phyloP scores from a whole-genome alignment of 2,113 vertebrate genomes.

The Pluvialis apricaria region DNA sequence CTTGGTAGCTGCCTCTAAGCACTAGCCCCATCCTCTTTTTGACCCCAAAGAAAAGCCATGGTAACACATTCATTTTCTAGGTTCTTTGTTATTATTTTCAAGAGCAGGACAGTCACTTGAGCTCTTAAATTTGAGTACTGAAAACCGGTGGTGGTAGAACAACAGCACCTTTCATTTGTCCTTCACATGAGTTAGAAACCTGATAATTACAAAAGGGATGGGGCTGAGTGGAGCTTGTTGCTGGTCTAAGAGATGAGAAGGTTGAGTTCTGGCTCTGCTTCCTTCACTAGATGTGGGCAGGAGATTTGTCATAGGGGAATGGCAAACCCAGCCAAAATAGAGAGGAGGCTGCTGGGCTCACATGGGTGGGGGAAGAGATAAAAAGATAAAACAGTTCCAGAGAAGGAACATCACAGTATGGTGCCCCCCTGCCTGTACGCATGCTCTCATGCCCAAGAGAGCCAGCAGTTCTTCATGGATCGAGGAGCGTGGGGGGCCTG shows the following conservation, averaged over 20 bases:
- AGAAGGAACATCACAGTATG: constrained; percentile 50
- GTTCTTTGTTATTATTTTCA: constrained; percentile 43
- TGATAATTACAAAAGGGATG: constrained; percentile 47
- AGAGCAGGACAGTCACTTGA: constrained; percentile 11
- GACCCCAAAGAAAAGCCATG: constrained; percentile 14
- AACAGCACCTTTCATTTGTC: constrained; percentile 62
- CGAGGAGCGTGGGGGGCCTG: not conserved
- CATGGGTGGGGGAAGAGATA: not conserved
- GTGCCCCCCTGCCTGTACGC: not conserved
- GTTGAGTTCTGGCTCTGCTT: constrained; percentile 32
- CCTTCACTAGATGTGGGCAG: not conserved
- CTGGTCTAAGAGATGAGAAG: constrained; percentile 60
- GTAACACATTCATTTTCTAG: constrained; percentile 32
- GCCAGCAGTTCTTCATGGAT: not conserved
- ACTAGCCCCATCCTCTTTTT: not conserved
- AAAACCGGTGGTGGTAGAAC: constrained; percentile 39
- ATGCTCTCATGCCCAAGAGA: not conserved
- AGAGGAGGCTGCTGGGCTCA: constrained; percentile 1
- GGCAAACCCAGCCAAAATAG: not conserved
- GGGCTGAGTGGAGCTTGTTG: constrained; percentile 33
- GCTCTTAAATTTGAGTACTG: constrained; percentile 36
- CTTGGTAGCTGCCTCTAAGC: constrained; percentile 25
- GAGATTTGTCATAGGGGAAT: not conserved
- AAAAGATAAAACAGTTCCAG: constrained; percentile 59
- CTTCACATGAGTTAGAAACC: constrained; percentile 56